Conservation (phyloP, 1,140 invertebrate genomes). For the Eumaeus atala region DNA sequence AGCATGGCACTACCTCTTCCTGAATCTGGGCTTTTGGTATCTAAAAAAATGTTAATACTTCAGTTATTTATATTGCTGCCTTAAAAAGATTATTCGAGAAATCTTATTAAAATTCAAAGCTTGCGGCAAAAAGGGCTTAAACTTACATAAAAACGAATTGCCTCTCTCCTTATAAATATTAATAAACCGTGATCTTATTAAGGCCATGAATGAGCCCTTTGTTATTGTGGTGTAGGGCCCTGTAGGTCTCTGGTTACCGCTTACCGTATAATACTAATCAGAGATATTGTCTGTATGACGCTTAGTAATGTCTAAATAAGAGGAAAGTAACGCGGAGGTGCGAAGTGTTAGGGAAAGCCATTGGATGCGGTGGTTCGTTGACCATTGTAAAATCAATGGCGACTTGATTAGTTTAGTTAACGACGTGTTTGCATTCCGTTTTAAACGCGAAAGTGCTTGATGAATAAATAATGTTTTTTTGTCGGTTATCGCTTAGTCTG, state of each 20-base stretch:
- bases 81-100: constrained; percentile 1
- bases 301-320: constrained; percentile 57
- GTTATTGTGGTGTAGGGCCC: neutral
- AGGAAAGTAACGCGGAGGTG: constrained; percentile 25
- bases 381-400: neutral
- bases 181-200: constrained; percentile 22
- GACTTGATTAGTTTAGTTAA: no score
- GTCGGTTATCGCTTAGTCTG: no score
- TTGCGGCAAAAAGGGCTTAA: constrained; percentile 22
- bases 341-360: constrained; percentile 21
- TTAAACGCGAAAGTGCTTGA: no score
- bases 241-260: constrained; percentile 7
- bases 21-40: no score
- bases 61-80: no score
- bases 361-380: constrained; percentile 26
- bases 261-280: constrained; percentile 43
- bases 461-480: no score
- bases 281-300: constrained; percentile 44
- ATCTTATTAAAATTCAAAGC: constrained; percentile 25
- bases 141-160: constrained; percentile 39
- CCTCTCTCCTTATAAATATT: constrained; percentile 62
- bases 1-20: no score
- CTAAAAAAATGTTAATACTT: no score
- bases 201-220: neutral
- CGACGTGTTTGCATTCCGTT: no score